These are phyloP conservation scores for Karalla daura DNA, from an alignment of 2,797 vertebrate species.

Conservation along the genomic window DNA sequence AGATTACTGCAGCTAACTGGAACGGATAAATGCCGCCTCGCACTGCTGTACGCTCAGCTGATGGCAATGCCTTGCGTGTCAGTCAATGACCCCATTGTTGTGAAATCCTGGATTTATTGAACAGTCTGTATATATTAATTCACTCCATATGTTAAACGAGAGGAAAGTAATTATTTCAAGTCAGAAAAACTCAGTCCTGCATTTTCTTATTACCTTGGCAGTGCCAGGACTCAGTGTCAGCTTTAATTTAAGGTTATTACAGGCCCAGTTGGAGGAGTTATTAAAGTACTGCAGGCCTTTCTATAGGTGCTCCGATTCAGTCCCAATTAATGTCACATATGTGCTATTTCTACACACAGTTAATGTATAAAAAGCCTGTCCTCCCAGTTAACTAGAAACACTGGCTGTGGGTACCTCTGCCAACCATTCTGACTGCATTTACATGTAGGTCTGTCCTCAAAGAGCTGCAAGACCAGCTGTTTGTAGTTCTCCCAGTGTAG, in stretches of 20 bases:
- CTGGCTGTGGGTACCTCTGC: background rate
- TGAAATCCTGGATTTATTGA: conserved; percentile 61
- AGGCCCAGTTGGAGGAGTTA: background rate
- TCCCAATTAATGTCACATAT: background rate
- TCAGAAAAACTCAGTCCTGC: conserved; percentile 9
- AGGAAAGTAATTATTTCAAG: conserved; percentile 32
- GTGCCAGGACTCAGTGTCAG: conserved; percentile 8
- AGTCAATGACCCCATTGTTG: conserved; percentile 70
- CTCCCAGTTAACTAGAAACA: background rate
- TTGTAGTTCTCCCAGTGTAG: too few species aligned
- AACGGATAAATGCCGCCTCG: conserved; percentile 55
- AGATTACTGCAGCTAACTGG: conserved; percentile 64
- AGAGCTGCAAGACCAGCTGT: too few species aligned
- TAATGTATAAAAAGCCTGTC: background rate
- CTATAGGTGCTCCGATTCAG: background rate
- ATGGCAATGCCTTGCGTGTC: conserved; percentile 45
- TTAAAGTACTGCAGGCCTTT: conserved; percentile 9
- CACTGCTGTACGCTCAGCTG: conserved; percentile 53
- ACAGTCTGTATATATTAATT: conserved; percentile 51
- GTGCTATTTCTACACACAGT: background rate
- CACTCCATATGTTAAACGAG: conserved; percentile 57
- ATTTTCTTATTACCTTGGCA: conserved; percentile 29
- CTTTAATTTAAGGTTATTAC: conserved; percentile 34
- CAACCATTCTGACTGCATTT: background rate
- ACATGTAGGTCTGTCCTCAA: background rate